phyloP scores from a whole-genome alignment of 2,888 invertebrate genomes.

The Apotomis turbidana region DNA sequence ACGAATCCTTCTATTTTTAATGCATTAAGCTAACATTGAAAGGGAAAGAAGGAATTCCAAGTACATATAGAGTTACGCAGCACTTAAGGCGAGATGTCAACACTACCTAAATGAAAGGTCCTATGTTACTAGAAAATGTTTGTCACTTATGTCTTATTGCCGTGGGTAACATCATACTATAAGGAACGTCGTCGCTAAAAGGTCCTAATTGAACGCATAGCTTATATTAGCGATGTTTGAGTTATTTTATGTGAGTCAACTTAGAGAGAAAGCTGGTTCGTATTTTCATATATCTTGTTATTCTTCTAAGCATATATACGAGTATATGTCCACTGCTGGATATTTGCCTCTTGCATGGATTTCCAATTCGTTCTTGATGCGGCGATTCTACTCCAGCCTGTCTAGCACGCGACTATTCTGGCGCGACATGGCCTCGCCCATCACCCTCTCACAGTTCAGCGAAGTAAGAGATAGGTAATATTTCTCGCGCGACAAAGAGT shows the following conservation, averaged over 20 bases:
- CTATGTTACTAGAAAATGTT: not conserved
- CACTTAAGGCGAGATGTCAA: slow-evolving; percentile 40
- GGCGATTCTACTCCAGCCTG: too few species aligned
- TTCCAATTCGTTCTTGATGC: too few species aligned
- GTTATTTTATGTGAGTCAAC: slow-evolving; percentile 14
- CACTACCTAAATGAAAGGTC: slow-evolving; percentile 5
- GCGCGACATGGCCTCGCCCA: too few species aligned
- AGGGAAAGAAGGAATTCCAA: slow-evolving; percentile 29
- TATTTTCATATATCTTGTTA: too few species aligned
- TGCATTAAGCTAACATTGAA: slow-evolving; percentile 29
- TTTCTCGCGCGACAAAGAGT: too few species aligned
- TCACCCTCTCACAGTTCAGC: too few species aligned
- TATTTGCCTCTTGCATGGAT: too few species aligned
- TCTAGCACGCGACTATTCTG: too few species aligned
- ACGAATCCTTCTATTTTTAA: slow-evolving; percentile 27
- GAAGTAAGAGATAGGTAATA: too few species aligned
- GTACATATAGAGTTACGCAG: slow-evolving; percentile 43
- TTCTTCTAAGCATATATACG: too few species aligned
- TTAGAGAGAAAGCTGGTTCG: slow-evolving; percentile 1
- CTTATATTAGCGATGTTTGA: slow-evolving; percentile 23
- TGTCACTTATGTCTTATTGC: slow-evolving; percentile 1
- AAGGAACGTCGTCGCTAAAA: slow-evolving; percentile 42
- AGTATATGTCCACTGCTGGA: too few species aligned
- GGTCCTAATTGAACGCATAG: slow-evolving; percentile 27
- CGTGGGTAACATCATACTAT: slow-evolving; percentile 21